These are phyloP conservation scores for Orbicella faveolata DNA, from an alignment of 64 coral and sea anemone genomes.

Conservation along the genomic window DNA sequence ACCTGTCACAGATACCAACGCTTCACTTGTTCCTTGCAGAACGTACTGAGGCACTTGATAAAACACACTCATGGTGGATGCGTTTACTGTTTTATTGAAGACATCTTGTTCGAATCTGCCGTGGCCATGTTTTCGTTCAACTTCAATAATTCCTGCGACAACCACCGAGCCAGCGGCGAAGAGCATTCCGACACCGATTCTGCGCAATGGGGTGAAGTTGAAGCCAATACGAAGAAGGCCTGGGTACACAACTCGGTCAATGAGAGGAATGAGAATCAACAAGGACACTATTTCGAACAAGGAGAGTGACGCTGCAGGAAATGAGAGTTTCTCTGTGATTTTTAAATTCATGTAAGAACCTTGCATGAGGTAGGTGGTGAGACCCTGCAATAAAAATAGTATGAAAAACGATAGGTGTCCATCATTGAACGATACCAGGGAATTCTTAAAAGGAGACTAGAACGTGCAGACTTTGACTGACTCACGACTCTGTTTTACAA, in stretches of 20 bases:
- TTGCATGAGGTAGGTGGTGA: constrained; percentile 68
- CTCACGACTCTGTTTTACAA: too few relatives aligned
- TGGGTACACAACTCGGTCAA: constrained; percentile 68
- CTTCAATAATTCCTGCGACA: constrained; percentile 69
- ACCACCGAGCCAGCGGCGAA: constrained; percentile 60
- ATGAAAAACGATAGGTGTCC: neutral
- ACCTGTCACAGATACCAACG: constrained; percentile 68
- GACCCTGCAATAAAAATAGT: constrained; percentile 20
- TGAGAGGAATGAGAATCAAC: constrained; percentile 58
- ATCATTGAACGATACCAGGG: neutral
- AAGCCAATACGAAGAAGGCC: constrained; percentile 39
- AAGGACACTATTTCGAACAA: constrained; percentile 48
- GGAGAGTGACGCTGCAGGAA: constrained; percentile 60
- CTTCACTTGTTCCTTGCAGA: constrained; percentile 51
- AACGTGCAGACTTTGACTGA: too few relatives aligned
- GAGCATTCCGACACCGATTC: constrained; percentile 74
- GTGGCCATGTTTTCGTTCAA: constrained; percentile 37
- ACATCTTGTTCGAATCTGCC: constrained; percentile 41
- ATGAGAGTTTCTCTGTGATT: neutral
- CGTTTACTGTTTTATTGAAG: constrained; percentile 45
- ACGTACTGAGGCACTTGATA: constrained; percentile 77
- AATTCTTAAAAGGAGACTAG: neutral
- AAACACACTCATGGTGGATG: constrained; percentile 65
- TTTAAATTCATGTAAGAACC: constrained; percentile 70
- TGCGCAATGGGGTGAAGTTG: constrained; percentile 63